Base-by-base conservation (phyloP, 2,797 vertebrate genomes). In the Melanotaenia maccullochi region DNA sequence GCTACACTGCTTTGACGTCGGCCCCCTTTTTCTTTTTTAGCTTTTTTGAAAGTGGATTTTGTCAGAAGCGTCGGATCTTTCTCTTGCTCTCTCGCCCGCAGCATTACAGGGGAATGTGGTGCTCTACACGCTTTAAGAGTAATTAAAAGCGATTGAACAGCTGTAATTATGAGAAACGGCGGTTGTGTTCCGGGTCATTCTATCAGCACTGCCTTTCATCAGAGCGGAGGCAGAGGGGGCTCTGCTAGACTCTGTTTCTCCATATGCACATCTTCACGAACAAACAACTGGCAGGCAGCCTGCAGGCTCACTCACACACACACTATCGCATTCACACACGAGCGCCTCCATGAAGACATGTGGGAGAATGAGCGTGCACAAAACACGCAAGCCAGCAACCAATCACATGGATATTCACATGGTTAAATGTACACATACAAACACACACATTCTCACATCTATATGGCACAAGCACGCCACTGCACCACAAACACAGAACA, bases 211-310 rank as follows among this genome's bases (percentile, higher is more conserved):
- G 82, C 87, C 91, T 93, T 92, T 93, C 90, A 92, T 93, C 91
- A 87, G 86, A 89, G 87, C 75, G 74, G 80, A 83, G 74, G 86
- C 84, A 75, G 86, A 85, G 86, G 85, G 77, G 79, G 75, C 77
- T 71, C 72, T 88, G 90, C 89, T 94, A 83, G 92, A 94, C 94
- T 94, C 93, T 90, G 90, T 94, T 87, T 77, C 85, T 85, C 73
- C 83, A 92, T 93, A 93, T 89, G 83, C 82, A 78, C 93, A 94
- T 95, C 95, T 94, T 95, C 88, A 88, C 90, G 90, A 94, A 93
- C 91, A 96, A 95, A 95, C 94, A 95, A 95, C 88, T 93, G 93
- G 82, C 86, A 80, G 87, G 83, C 81, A 71, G 83, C 85, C 91
- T 81, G 82, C 77, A 73, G 86, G 85, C 90, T 80, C 83, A 66